Conservation (phyloP, 37 sponge, comb jelly and placozoan species). For the Corticium candelabrum region DNA sequence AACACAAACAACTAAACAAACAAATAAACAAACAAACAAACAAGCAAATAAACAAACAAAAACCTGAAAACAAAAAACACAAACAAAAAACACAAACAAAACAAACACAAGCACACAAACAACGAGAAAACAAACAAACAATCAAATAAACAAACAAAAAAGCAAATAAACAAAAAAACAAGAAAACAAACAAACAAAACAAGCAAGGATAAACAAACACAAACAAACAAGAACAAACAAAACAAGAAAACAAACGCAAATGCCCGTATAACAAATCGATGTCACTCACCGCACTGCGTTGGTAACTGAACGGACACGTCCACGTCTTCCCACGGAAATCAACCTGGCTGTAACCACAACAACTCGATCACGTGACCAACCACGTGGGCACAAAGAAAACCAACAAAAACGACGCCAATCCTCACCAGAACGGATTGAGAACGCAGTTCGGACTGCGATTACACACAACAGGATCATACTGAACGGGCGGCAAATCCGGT, state of each 20-base stretch:
- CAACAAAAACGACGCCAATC: neutral
- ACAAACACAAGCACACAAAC: no score
- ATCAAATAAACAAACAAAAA: no score
- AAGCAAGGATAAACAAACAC: no score
- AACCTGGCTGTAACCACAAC: constrained; percentile 66
- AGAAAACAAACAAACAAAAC: no score
- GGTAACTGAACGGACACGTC: constrained; percentile 90
- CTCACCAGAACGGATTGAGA: constrained; percentile 92
- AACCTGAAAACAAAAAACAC: no score
- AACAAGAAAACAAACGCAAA: neutral
- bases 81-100: no score
- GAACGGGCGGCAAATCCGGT: constrained; percentile 87
- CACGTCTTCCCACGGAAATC: constrained; percentile 89
- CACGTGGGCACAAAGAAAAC: neutral
- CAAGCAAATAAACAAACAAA: no score
- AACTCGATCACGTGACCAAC: neutral
- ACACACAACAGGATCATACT: constrained; percentile 95
- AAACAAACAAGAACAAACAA: no score
- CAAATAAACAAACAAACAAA: no score
- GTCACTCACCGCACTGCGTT: constrained; percentile 77
- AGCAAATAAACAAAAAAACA: no score
- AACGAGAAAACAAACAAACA: no score
- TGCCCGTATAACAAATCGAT: neutral
- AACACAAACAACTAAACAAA: no score
- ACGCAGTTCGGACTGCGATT: constrained; percentile 74